Conservation (phyloP, 2,113 vertebrate genomes). For the Monopterus albus region DNA sequence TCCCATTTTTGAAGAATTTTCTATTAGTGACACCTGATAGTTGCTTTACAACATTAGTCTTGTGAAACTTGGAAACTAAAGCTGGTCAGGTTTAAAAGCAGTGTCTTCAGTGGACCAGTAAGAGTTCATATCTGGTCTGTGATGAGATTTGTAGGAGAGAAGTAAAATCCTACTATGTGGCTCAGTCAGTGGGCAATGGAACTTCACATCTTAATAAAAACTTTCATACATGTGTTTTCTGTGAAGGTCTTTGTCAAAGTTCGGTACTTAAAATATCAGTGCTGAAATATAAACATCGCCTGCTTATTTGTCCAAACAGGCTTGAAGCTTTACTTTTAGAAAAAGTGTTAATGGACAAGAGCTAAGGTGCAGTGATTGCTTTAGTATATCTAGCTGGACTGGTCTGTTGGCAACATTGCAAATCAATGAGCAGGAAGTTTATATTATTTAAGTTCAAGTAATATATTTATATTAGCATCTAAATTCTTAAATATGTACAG, state of each 20-base stretch:
- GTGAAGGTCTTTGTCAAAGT: background rate
- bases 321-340: no score
- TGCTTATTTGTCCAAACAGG: no score
- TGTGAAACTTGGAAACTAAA: conserved; percentile 28
- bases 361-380: no score
- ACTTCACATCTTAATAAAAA: conserved; percentile 64
- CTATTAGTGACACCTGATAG: conserved; percentile 29
- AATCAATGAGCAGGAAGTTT: no score
- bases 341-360: no score
- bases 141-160: conserved; percentile 22
- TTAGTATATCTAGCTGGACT: no score
- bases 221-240: conserved; percentile 63
- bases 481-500: no score
- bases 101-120: conserved; percentile 22
- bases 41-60: conserved; percentile 35
- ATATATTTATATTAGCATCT: no score
- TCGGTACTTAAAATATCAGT: no score
- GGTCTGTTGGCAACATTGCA: no score
- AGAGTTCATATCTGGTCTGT: conserved; percentile 28
- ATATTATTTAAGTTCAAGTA: no score
- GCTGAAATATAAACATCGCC: no score
- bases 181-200: conserved; percentile 43
- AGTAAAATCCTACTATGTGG: conserved; percentile 37
- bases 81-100: background rate
- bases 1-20: conserved; percentile 29